Conservation (phyloP, 2,888 invertebrate genomes). For the Ormia ochracea region DNA sequence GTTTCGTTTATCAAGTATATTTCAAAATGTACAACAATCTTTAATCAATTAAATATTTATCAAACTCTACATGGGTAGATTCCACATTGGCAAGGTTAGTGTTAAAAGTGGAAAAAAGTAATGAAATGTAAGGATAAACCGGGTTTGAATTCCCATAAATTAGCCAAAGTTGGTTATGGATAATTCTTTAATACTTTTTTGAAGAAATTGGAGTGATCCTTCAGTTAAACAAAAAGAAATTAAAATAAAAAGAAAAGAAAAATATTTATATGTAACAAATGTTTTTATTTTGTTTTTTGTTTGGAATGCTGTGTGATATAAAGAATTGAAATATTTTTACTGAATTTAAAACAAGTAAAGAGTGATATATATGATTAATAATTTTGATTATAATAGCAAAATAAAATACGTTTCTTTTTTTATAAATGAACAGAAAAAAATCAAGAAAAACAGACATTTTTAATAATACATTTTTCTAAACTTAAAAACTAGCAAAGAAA, state of each 20-base stretch:
- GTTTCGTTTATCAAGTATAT: constrained; percentile 32
- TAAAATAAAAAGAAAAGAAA: constrained; percentile 24
- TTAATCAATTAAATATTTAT: constrained; percentile 28
- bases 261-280: constrained; percentile 40
- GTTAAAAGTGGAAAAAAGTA: constrained; percentile 3
- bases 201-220: not conserved
- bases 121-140: not conserved
- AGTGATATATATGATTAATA: constrained; percentile 18
- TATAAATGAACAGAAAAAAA: constrained; percentile 29
- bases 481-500: constrained; percentile 60
- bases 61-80: constrained; percentile 14
- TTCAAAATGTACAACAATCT: constrained; percentile 58
- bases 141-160: constrained; percentile 11
- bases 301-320: constrained; percentile 64
- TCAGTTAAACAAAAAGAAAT: constrained; percentile 5
- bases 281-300: constrained; percentile 48
- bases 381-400: constrained; percentile 48
- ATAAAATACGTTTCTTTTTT: constrained; percentile 28
- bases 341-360: constrained; percentile 34
- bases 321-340: constrained; percentile 40
- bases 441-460: constrained; percentile 41
- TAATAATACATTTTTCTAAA: constrained; percentile 55
- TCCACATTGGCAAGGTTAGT: constrained; percentile 14
- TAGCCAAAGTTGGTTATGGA: not conserved
- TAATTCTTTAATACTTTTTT: constrained; percentile 21